A percentile compares a stretch with the other conserved stretches of the same genome.
These are phyloP conservation scores for Salticus scenicus DNA, from an alignment of 2,888 invertebrate genomes.

Conservation along the genomic window DNA sequence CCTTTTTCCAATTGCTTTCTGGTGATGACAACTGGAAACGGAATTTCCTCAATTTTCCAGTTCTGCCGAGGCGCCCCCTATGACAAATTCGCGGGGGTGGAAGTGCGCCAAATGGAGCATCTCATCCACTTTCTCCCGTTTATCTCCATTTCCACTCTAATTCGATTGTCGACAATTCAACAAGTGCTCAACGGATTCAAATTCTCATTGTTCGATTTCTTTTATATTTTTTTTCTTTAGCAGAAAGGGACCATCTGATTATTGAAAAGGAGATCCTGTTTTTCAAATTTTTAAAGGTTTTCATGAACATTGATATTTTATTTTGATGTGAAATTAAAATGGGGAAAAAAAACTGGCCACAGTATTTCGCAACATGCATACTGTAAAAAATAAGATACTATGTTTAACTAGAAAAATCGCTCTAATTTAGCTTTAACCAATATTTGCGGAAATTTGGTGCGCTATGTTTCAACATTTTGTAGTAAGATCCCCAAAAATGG, in stretches of 20 bases:
- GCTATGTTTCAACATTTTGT: too few relatives aligned
- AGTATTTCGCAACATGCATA: too few relatives aligned
- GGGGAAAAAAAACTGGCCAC: too few relatives aligned
- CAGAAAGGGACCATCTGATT: slow-evolving; percentile 26
- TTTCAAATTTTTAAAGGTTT: too few relatives aligned
- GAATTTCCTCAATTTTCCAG: slow-evolving; percentile 13
- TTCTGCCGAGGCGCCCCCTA: slow-evolving; percentile 53
- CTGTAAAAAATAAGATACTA: too few relatives aligned
- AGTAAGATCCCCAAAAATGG: too few relatives aligned
- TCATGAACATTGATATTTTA: too few relatives aligned
- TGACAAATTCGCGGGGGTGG: slow-evolving; percentile 13
- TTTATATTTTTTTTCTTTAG: background rate
- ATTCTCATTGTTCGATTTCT: slow-evolving; percentile 46
- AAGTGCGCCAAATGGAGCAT: slow-evolving; percentile 29
- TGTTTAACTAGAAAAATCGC: too few relatives aligned
- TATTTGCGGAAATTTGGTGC: too few relatives aligned
- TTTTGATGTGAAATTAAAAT: too few relatives aligned
- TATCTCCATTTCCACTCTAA: slow-evolving; percentile 67
- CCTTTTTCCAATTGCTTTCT: slow-evolving; percentile 45
- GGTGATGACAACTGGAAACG: slow-evolving; percentile 45
- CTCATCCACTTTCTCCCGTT: background rate
- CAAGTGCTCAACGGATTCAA: slow-evolving; percentile 51
- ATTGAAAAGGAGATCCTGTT: too few relatives aligned
- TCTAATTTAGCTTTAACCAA: too few relatives aligned
- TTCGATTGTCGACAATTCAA: slow-evolving; percentile 68